Evolutionary conservation across 2,797 vertebrate genomes (phyloP).

Genomic region (Cossypha dichroa): DNA sequence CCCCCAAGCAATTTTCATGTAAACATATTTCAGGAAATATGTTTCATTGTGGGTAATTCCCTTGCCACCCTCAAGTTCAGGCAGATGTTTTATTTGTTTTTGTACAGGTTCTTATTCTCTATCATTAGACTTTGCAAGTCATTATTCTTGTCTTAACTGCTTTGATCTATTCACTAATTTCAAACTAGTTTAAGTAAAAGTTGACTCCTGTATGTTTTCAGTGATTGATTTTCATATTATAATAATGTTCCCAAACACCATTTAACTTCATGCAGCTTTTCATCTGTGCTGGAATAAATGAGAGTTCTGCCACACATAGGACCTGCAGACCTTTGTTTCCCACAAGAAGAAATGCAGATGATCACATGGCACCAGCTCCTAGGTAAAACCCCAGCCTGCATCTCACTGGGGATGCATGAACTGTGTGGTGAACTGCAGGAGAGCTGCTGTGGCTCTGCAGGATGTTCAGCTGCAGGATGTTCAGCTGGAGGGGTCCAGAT

Average conservation of each 20-base stretch:
- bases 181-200: constrained; percentile 11
- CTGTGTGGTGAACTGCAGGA: not conserved
- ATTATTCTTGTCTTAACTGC: constrained; percentile 24
- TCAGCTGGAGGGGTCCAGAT: not conserved
- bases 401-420: not conserved
- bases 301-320: constrained; percentile 1
- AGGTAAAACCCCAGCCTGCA: not conserved
- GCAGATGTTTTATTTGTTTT: constrained; percentile 49
- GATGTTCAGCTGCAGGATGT: not conserved
- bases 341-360: constrained; percentile 32
- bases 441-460: not conserved
- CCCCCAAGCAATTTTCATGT: constrained; percentile 25
- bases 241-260: not conserved
- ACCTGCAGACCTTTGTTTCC: not conserved
- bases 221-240: constrained; percentile 24
- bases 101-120: constrained; percentile 4
- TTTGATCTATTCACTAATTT: constrained; percentile 52
- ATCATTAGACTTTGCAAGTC: constrained; percentile 9
- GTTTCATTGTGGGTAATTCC: constrained; percentile 40
- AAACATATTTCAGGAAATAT: constrained; percentile 51
- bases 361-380: not conserved
- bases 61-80: constrained; percentile 37
- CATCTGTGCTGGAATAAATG: not conserved
- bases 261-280: not conserved
- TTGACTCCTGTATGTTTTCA: constrained; percentile 7